Conservation (phyloP, 2,888 invertebrate species). For the Incurvaria masculella region DNA sequence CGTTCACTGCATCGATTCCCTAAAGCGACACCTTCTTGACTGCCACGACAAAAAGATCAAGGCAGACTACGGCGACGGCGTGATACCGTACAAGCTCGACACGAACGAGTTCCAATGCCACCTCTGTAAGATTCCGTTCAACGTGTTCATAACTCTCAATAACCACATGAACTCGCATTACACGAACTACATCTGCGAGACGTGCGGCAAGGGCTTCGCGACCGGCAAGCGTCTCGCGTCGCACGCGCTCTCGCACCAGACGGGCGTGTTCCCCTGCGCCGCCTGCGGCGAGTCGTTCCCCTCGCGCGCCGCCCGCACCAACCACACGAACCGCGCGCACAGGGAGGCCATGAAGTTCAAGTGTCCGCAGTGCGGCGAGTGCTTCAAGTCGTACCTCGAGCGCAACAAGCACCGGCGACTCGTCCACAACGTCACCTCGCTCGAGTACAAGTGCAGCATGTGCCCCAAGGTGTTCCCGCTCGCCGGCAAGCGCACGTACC, state of each 20-base stretch:
- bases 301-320: not conserved
- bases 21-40: conserved; percentile 27
- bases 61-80: conserved; percentile 25
- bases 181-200: conserved; percentile 37
- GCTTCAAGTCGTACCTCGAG: conserved; percentile 29
- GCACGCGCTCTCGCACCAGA: conserved; percentile 35
- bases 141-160: conserved; percentile 28
- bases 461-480: conserved; percentile 30
- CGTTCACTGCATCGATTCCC: conserved; percentile 19
- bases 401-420: conserved; percentile 28
- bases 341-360: conserved; percentile 1
- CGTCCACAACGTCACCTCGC: conserved; percentile 26
- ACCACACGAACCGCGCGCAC: conserved; percentile 3
- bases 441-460: conserved; percentile 27
- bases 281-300: conserved; percentile 38
- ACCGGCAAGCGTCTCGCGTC: conserved; percentile 35
- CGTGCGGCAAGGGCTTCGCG: conserved; percentile 46
- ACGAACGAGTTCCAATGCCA: conserved; percentile 29
- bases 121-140: conserved; percentile 24
- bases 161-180: conserved; percentile 45
- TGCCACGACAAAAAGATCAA: conserved; percentile 23
- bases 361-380: conserved; percentile 7
- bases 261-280: conserved; percentile 34
- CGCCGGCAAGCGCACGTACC: conserved; percentile 33
- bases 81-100: conserved; percentile 29